Base-by-base conservation (phyloP, 2,797 vertebrate genomes). In the Synaphobranchus kaupii region DNA sequence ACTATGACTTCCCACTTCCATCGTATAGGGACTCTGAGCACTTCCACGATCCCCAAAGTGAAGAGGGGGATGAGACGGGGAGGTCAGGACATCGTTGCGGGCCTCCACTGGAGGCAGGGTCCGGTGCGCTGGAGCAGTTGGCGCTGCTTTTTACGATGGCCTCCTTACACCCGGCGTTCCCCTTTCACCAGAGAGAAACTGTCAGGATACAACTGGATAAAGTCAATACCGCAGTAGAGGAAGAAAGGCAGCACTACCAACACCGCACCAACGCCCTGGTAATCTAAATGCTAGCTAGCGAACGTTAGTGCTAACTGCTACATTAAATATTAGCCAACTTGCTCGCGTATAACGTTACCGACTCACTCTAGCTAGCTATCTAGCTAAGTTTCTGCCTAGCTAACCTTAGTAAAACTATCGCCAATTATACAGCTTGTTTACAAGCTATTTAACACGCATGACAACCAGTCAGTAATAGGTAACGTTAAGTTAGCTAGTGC, bases 71-170 rank as follows among this genome's bases (percentile, higher is more conserved):
- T 39, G 91, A 86, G 84, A 90, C 31, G 91, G 93, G 90, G 89
- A 84, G 87, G 13, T n/a, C 90, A 0, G 90, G 90, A 92, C 91
- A 86, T 84, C 90, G 44, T 83, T 91, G 93, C 90, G 93, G 90
- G 84, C 90, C 90, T 10, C 85, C 90, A 34, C 1, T 88, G 17
- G 89, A 94, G 87, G 89, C 93, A 8, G 94, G 92, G 78, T 92
- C 90, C 58, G 93, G 94, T 80, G 91, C 93, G n/a, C 95, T 97
- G 91, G 97, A 98, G 92, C 97, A 98, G 92, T 88, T 99, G 90
- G 95, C 97, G 44, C 94, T 99, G 93, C 97, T 99, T 6, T 97
- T 97, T 85, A 98, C 97, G 84, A 98, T 99, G 98, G 98, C 98
- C 56, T 98, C 97, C 0, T 93, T 98, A 39, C 98, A 99, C 93